Evolutionary conservation across 2,797 vertebrate genomes (phyloP), one percentile per base, ranked within the genome.

Genomic region (Hozukius guyotensis): DNA sequence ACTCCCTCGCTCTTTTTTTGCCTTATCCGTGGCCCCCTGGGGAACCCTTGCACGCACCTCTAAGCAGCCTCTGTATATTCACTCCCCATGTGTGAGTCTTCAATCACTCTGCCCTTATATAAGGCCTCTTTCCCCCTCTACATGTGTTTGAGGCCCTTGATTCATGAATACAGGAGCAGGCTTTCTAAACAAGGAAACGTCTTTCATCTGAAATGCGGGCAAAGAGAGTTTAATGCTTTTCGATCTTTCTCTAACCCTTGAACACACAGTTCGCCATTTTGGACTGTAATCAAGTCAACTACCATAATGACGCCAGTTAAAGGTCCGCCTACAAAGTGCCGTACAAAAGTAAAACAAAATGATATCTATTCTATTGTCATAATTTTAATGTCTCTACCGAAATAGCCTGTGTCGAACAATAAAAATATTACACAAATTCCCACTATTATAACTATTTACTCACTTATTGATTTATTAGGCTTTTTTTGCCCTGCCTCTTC

Each of bases 1-100:
- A 4, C 77, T 78, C 66, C 49, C 87, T 86, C 52, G 12, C 75
- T 83, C 75, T 36, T 79, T 31, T 31, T 81, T 87, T 60, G 70
- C 85, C 82, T 82, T 81, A 77, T 84, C 82, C 29, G 10, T 29
- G 53, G 85, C 78, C 90, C 42, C 81, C 81, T 20, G 62, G 89
- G 88, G 87, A 90, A 75, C 83, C 82, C 76, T 90, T 67, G 91
- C 93, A 93, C 84, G 81, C 92, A 94, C 92, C 90, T 90, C 89
- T 83, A 71, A 87, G 90, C 87, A 87, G 88, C 65, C 88, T 87
- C 87, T 90, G 90, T 91, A 81, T 83, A 84, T 90, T 82, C 82
- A 80, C 89, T 88, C 82, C 72, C 88, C 81, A 64, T 89, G 78
- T 83, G 75, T 25, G 31, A 73, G 82, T 71, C 84, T 88, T 90